Evolutionary conservation across 2,888 invertebrate genomes (phyloP), one percentile per base, ranked within the genome.

Genomic region (Torymus tubicola): DNA sequence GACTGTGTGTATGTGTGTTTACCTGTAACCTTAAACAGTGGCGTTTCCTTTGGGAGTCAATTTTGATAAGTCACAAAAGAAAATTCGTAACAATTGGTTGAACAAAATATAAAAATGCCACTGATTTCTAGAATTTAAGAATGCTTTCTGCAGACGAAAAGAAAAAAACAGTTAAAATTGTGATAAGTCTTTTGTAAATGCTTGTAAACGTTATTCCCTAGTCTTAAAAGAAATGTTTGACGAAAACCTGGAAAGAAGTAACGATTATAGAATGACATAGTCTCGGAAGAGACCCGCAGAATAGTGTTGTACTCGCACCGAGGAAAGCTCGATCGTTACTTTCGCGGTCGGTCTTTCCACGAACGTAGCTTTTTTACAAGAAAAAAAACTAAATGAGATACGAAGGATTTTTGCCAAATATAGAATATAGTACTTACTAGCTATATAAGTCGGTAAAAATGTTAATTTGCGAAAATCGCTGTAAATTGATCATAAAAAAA

Each of bases 151-250:
- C 79, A 78, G 21, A 74, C 69, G 75, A 75, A 80, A 77, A 75
- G 68, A 80, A 79, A 77, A 79, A 80, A 80, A 76, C 85, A 87
- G 87, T 88, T 88, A 87, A 87, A 85, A 88, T 89, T 91, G 90
- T 90, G 90, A 91, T 91, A 90, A 90, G 90, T 90, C 87, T 88
- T 89, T 90, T 91, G 90, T 90, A 90, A 90, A 90, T 90, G 90
- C 90, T 90, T 90, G 89, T 88, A 87, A 87, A 88, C 88, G 88
- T 88, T 87, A 87, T 86, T 85, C 84, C 84, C 84, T 87, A 88
- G 83, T 81, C 82, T 83, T 87, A 88, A 86, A 85, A 63, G 57
- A 78, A 82, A 80, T 84, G 85, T 85, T 84, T 81, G 81, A 81
- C 73, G 76, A 86, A 87, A 87, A 85, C 82, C 85, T 87, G 86